Percentiles rank a stretch among this genome's conserved stretches.
These are phyloP conservation scores for Rhingia rostrata DNA, from an alignment of 2,888 invertebrate species.

Conservation along the genomic window DNA sequence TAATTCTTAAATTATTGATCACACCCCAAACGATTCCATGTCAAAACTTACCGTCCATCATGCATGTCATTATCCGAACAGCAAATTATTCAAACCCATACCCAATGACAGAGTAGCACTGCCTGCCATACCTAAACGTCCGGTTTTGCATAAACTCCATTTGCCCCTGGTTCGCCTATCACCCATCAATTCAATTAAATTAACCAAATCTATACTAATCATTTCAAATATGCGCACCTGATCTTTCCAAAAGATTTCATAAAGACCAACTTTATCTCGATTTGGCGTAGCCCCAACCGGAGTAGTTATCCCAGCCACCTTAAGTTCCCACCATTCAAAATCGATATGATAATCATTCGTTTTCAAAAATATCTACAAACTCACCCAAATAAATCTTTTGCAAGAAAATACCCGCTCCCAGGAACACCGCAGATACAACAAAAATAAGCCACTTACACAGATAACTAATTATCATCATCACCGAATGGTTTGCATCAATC, in stretches of 20 bases:
- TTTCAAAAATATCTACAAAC: conserved; percentile 56
- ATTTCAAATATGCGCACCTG: conserved; percentile 53
- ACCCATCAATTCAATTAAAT: conserved; percentile 36
- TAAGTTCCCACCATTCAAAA: conserved; percentile 60
- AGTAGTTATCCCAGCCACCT: not conserved
- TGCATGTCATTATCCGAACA: no score
- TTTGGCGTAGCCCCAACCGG: not conserved
- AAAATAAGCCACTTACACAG: conserved; percentile 50
- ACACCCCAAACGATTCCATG: no score
- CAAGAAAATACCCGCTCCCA: conserved; percentile 35
- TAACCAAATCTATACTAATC: conserved; percentile 53
- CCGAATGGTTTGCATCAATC: conserved; percentile 57
- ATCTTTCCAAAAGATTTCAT: conserved; percentile 21
- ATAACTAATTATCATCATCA: conserved; percentile 60
- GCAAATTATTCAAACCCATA: no score
- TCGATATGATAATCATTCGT: conserved; percentile 60
- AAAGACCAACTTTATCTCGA: conserved; percentile 18
- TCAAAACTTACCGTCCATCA: no score
- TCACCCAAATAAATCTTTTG: conserved; percentile 55
- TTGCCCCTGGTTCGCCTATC: not conserved
- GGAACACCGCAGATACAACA: conserved; percentile 8
- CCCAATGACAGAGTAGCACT: no score
- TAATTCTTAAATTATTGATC: no score
- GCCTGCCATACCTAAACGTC: no score
- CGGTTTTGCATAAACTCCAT: no score